Percentiles rank a stretch among this genome's conserved stretches.
These are phyloP conservation scores for Tadarida brasiliensis DNA, from an alignment of 2,797 vertebrate species.

Conservation along the genomic window DNA sequence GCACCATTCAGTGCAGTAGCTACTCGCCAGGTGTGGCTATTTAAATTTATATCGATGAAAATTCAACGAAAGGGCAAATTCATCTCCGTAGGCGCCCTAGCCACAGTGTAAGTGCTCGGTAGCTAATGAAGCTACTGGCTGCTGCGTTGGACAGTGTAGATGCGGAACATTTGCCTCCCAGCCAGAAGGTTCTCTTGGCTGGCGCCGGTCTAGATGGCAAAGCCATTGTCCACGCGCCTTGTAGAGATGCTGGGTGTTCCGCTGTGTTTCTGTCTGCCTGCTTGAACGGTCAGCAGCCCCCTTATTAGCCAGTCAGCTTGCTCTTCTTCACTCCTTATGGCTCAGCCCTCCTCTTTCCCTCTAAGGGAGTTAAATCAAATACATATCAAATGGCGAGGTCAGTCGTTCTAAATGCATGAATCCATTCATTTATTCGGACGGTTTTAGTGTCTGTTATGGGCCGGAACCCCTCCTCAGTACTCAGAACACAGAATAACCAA, in stretches of 20 bases:
- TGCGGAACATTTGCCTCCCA: fast-evolving
- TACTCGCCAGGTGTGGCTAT: background rate
- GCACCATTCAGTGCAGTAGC: background rate
- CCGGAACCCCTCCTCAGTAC: background rate
- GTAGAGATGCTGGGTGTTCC: background rate
- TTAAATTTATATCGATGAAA: conserved; percentile 57
- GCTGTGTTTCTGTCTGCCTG: background rate
- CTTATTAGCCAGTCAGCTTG: background rate
- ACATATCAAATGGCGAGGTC: background rate
- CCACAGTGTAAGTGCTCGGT: background rate
- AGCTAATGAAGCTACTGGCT: background rate
- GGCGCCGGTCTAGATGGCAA: background rate
- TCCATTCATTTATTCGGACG: background rate
- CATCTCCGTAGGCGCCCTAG: background rate
- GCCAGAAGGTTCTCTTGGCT: background rate
- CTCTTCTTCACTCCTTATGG: no score
- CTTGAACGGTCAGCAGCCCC: background rate
- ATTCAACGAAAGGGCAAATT: background rate
- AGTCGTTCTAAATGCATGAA: background rate
- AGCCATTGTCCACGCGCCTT: background rate
- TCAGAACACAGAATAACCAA: background rate
- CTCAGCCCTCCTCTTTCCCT: background rate
- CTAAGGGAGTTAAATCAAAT: background rate
- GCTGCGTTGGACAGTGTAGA: background rate
- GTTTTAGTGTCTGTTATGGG: background rate